Percentiles rank a stretch among this genome's conserved stretches.
phyloP scores from a whole-genome alignment of 2,888 invertebrate genomes.

The Macropis europaea region DNA sequence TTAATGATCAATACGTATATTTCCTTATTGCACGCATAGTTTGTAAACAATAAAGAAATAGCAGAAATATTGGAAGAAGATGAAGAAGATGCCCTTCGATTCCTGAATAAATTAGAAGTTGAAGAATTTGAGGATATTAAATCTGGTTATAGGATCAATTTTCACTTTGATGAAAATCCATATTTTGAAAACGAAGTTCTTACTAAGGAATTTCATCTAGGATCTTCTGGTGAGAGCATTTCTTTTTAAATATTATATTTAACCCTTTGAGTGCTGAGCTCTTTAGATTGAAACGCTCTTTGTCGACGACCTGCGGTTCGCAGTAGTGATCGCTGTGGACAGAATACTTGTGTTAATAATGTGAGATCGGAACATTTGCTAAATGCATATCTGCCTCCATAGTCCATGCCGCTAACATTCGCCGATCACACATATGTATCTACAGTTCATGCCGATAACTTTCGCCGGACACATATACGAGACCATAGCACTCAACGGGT shows the following conservation, averaged over 20 bases:
- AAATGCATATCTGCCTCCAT: no score
- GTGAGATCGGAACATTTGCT: no score
- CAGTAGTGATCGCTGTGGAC: no score
- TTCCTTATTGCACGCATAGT: constrained; percentile 80
- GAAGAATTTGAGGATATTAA: constrained; percentile 94
- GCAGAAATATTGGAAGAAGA: constrained; percentile 90
- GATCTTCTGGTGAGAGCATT: constrained; percentile 81
- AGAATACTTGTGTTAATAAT: no score
- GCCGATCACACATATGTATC: no score
- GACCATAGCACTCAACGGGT: no score
- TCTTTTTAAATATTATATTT: constrained; percentile 11
- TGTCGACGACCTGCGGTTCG: no score
- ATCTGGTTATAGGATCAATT: constrained; percentile 90
- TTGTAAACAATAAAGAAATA: constrained; percentile 93
- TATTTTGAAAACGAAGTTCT: constrained; percentile 90
- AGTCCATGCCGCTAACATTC: no score
- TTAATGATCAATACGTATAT: neutral
- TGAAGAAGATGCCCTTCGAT: constrained; percentile 90
- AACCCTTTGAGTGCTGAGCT: no score
- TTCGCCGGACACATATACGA: no score
- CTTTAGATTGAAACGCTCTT: no score
- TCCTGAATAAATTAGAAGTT: constrained; percentile 87
- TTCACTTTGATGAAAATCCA: constrained; percentile 89
- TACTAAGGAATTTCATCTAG: constrained; percentile 89
- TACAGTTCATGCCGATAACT: no score